These are phyloP conservation scores for Euwallacea fornicatus DNA, from an alignment of 1,140 invertebrate genomes.

Conservation along the genomic window DNA sequence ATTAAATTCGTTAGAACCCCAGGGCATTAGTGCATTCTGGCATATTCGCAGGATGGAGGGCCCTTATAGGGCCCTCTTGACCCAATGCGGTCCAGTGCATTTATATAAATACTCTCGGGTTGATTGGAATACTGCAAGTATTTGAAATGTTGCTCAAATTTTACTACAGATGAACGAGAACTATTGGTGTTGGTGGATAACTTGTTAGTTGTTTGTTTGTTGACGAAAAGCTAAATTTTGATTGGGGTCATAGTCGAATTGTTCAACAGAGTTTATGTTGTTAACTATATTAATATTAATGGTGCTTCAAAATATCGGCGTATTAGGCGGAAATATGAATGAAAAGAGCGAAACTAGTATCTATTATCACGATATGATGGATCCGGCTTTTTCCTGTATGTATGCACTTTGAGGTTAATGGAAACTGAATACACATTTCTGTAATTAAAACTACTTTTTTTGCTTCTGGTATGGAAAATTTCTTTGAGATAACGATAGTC, in stretches of 20 bases:
- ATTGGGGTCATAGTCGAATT: not conserved
- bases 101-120: conserved; percentile 31
- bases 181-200: not conserved
- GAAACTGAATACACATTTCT: too few species aligned
- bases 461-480: too few species aligned
- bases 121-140: conserved; percentile 19
- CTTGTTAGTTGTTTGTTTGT: not conserved
- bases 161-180: not conserved
- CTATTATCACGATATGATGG: too few species aligned
- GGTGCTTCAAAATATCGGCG: too few species aligned
- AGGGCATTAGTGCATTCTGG: conserved; percentile 28
- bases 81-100: conserved; percentile 17
- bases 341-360: too few species aligned
- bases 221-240: not conserved
- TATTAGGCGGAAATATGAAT: too few species aligned
- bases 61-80: conserved; percentile 17
- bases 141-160: conserved; percentile 22
- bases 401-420: too few species aligned
- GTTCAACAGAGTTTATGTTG: too few species aligned
- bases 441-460: too few species aligned
- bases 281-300: too few species aligned
- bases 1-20: conserved; percentile 25
- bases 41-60: conserved; percentile 23
- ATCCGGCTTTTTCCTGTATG: too few species aligned
- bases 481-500: too few species aligned